These are phyloP conservation scores for Gonioctena quinquepunctata DNA, from an alignment of 1,140 invertebrate genomes.

Conservation along the genomic window DNA sequence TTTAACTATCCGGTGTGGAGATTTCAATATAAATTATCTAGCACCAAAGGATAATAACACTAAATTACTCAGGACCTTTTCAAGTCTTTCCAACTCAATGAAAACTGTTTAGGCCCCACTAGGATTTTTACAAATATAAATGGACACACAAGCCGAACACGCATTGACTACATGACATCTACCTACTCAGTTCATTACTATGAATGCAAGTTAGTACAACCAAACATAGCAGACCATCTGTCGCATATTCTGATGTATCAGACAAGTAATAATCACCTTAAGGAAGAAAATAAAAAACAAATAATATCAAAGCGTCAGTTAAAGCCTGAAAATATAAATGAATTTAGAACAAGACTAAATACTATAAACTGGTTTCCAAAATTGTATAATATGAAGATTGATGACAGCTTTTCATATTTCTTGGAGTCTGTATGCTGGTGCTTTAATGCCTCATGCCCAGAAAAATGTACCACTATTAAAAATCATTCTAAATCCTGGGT, in stretches of 20 bases:
- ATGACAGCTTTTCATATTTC: neutral
- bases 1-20: neutral
- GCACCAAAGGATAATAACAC: neutral
- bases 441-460: conserved; percentile 5
- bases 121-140: conserved; percentile 8
- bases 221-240: conserved; percentile 4
- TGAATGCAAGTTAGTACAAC: conserved; percentile 4
- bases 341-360: too few relatives aligned
- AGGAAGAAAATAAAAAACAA: conserved; percentile 6
- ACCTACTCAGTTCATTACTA: neutral
- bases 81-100: neutral
- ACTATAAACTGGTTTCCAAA: neutral
- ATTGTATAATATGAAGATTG: neutral
- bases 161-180: conserved; percentile 7
- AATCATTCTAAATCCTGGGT: conserved; percentile 3
- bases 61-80: neutral
- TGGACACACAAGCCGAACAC: conserved; percentile 2
- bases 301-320: neutral
- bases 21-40: conserved; percentile 4
- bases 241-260: neutral
- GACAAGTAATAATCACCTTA: neutral
- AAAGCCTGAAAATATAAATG: conserved; percentile 6
- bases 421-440: neutral
- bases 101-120: neutral
- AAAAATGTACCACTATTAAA: neutral